Evolutionary conservation across 2,797 vertebrate genomes (phyloP), one percentile per base, ranked within the genome.

Genomic region (Rhodeus uyekii): DNA sequence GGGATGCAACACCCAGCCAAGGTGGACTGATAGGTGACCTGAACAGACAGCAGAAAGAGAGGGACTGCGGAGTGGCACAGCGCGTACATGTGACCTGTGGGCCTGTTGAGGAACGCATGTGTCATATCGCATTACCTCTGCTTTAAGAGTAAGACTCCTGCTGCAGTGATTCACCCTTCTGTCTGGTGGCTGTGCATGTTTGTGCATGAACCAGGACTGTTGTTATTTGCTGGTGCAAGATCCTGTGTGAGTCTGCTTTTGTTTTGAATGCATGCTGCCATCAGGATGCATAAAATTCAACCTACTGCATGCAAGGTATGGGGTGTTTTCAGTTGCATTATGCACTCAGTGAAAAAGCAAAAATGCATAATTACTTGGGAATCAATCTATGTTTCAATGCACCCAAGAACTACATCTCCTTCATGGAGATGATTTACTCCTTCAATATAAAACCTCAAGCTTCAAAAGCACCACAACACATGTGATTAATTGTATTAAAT

Each of bases 11-110:
- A 89, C 87, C 79, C 83, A 87, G 88, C 61, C 3, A 83, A 89
- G 91, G 90, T 92, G 89, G 69, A 93, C 90, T 93, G 92, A 94
- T 91, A 90, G 90, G 89, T 90, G 91, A 92, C 92, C 92, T 87
- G 90, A 90, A 88, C 84, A 89, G 87, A 91, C 88, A 89, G 89
- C 87, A 42, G 78, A 64, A 77, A 61, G 50, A 73, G 91, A 89
- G 91, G 90, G 89, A 92, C 90, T 90, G 89, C 80, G 79, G 88
- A 92, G 89, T 88, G 86, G 88, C 90, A 83, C 88, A 75, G 91
- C 86, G 89, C 91, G 91, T 92, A 89, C 92, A 91, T 90, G 78
- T 88, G 87, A 76, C 90, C 92, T 89, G 12, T 78, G 83, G 92
- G 91, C 90, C 89, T 90, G 88, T 90, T 89, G 89, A 89, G 90